These are phyloP conservation scores for Taenioides sp. DNA, from an alignment of 2,797 vertebrate genomes.

Conservation along the genomic window DNA sequence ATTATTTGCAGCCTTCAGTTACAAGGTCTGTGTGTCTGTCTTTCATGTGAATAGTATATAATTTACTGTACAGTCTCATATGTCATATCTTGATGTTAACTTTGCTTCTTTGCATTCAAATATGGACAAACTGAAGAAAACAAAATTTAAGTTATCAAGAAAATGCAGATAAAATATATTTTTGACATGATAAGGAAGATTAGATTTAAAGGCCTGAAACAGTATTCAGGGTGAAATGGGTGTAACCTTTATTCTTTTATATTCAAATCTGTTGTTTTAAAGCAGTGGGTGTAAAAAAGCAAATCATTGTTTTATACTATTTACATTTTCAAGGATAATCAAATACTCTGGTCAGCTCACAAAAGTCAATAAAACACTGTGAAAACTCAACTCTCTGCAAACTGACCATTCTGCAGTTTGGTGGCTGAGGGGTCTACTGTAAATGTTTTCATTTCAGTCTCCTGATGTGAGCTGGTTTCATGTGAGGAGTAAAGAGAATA, in stretches of 20 bases:
- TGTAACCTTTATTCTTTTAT: slow-evolving; percentile 3
- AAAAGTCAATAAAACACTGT: slow-evolving; percentile 9
- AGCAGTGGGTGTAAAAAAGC: background rate
- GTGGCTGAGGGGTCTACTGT: too few relatives aligned
- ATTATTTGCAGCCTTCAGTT: slow-evolving; percentile 38
- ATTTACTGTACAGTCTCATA: slow-evolving; percentile 30
- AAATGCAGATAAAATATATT: background rate
- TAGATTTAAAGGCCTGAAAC: background rate
- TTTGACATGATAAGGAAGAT: background rate
- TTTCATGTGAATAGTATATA: slow-evolving; percentile 29
- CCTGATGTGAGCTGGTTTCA: too few relatives aligned
- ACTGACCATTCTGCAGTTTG: too few relatives aligned
- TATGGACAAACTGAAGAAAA: background rate
- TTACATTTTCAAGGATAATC: background rate
- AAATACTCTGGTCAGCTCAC: background rate
- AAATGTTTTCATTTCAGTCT: too few relatives aligned
- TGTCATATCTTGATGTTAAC: slow-evolving; percentile 19
- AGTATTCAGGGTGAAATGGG: background rate
- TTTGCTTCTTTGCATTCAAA: background rate
- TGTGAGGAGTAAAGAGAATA: too few relatives aligned
- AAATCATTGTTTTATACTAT: slow-evolving; percentile 7
- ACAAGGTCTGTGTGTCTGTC: slow-evolving; percentile 29
- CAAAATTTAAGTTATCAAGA: background rate
- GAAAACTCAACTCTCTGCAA: background rate
- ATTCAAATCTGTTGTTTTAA: background rate